phyloP scores from a whole-genome alignment of 2,888 invertebrate genomes.

The Meteorus cinctellus region DNA sequence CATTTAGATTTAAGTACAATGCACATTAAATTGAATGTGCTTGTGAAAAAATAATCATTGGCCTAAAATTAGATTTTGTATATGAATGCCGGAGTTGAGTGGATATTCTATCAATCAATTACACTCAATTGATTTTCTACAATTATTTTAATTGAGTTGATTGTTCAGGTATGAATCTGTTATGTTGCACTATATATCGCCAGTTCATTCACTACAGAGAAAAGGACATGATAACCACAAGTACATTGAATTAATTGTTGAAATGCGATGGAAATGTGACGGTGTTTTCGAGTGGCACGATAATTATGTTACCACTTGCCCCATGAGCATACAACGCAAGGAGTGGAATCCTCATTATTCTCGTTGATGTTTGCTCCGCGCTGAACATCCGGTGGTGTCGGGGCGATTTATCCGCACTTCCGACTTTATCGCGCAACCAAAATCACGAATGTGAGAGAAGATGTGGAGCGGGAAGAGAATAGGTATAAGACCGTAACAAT shows the following conservation, averaged over 20 bases:
- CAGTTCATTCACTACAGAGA: background rate
- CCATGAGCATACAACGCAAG: slow-evolving; percentile 52
- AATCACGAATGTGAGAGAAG: slow-evolving; percentile 60
- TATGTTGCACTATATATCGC: too few species aligned
- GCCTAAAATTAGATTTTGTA: too few species aligned
- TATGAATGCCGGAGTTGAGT: too few species aligned
- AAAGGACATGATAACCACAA: background rate
- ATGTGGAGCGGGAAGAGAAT: slow-evolving; percentile 54
- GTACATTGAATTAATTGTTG: background rate
- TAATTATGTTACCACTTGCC: slow-evolving; percentile 50
- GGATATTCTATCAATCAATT: too few species aligned
- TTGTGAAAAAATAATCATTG: too few species aligned
- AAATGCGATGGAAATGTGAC: slow-evolving; percentile 44
- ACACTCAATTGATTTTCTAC: background rate
- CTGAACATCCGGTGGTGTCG: slow-evolving; percentile 62
- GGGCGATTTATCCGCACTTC: slow-evolving; percentile 67
- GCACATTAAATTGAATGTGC: too few species aligned
- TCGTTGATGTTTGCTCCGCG: slow-evolving; percentile 58
- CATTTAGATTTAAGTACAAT: too few species aligned
- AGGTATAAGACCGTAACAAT: slow-evolving; percentile 65
- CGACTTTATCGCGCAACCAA: slow-evolving; percentile 62
- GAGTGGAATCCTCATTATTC: slow-evolving; percentile 65
- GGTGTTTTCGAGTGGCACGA: slow-evolving; percentile 33
- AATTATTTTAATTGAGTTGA: background rate
- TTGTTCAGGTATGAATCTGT: background rate